phyloP scores from a whole-genome alignment of 2,113 vertebrate species.

The Eptesicus fuscus region DNA sequence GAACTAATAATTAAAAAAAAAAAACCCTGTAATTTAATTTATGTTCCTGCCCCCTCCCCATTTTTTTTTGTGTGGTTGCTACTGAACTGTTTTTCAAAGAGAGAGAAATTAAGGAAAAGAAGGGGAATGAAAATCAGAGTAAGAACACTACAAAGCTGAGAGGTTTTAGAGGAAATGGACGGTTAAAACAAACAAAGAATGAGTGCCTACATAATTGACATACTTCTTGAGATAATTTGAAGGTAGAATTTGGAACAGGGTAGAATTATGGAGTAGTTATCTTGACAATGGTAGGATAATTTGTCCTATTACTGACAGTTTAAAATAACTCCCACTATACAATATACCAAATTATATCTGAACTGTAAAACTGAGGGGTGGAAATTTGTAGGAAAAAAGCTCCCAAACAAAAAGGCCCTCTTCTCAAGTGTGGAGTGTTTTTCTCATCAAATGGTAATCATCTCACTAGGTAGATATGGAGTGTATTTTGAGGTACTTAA shows the following conservation, averaged over 20 bases:
- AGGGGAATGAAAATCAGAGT: neutral
- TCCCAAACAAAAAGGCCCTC: neutral
- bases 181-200: slow-evolving; percentile 23
- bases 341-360: slow-evolving; percentile 44
- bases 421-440: slow-evolving; percentile 5
- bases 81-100: neutral
- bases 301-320: slow-evolving; percentile 54
- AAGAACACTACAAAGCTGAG: neutral
- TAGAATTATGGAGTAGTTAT: slow-evolving; percentile 49
- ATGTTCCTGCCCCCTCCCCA: accelerated
- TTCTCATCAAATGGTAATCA: slow-evolving; percentile 1
- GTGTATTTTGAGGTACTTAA: slow-evolving; percentile 36
- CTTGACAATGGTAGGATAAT: slow-evolving; percentile 50
- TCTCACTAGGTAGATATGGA: neutral
- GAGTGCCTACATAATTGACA: neutral
- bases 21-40: neutral
- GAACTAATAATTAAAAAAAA: neutral
- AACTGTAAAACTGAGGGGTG: neutral
- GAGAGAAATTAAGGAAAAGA: neutral
- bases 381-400: neutral
- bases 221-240: slow-evolving; percentile 11
- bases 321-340: slow-evolving; percentile 16
- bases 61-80: neutral
- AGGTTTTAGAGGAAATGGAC: neutral
- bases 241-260: slow-evolving; percentile 32